A percentile compares a stretch with the other conserved stretches of the same genome.
Evolutionary conservation across 2,113 vertebrate genomes (phyloP).

Genomic region (Nestor notabilis): DNA sequence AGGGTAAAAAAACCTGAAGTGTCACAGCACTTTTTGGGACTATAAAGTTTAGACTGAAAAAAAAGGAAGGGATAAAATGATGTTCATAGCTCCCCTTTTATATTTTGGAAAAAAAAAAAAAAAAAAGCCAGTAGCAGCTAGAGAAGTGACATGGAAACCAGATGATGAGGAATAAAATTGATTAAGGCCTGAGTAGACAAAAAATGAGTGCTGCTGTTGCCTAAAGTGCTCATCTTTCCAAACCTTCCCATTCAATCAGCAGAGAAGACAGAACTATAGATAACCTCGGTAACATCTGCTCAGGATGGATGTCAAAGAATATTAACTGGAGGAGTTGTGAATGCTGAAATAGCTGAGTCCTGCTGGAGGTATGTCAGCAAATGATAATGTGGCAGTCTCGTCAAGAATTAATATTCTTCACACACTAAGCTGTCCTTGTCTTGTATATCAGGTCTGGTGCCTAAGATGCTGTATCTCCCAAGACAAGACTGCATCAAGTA

Average conservation of each 20-base stretch:
- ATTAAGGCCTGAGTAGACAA: not conserved
- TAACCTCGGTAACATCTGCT: slow-evolving; percentile 36
- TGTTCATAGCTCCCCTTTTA: not conserved
- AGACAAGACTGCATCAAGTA: not conserved
- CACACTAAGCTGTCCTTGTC: not conserved
- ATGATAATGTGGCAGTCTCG: slow-evolving; percentile 29
- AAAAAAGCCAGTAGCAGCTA: not conserved
- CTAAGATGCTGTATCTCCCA: not conserved
- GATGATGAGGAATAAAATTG: not conserved
- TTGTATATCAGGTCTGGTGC: not conserved
- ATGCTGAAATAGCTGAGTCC: slow-evolving; percentile 43
- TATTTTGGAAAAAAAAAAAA: not conserved
- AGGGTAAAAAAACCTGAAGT: not conserved
- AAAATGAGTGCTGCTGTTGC: not conserved
- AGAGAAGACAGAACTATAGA: slow-evolving; percentile 20
- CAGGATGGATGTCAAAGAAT: slow-evolving; percentile 36
- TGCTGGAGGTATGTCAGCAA: slow-evolving; percentile 35
- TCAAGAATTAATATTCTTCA: slow-evolving; percentile 44
- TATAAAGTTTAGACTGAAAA: not conserved
- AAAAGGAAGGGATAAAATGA: not conserved
- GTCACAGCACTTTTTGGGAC: not conserved
- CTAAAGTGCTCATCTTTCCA: not conserved
- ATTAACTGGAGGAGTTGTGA: slow-evolving; percentile 26
- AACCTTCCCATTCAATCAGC: not conserved
- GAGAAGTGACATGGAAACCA: not conserved